Conservation (phyloP, 2,113 vertebrate genomes). For the Litocranius walleri region DNA sequence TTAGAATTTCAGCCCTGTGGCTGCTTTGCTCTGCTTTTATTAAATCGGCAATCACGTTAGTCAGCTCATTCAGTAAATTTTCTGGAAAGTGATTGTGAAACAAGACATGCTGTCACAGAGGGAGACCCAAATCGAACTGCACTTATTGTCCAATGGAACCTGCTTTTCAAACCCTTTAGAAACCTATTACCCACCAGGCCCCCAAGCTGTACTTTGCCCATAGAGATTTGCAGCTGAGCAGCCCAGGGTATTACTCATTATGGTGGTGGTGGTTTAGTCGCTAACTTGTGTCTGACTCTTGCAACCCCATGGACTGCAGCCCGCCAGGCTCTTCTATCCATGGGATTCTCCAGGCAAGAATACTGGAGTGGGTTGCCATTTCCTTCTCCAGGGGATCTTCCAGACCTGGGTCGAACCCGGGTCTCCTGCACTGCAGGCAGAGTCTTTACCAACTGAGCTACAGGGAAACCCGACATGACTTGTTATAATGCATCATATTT, state of each 20-base stretch:
- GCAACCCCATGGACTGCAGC: neutral
- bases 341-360: neutral
- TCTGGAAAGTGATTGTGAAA: neutral
- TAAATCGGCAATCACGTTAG: neutral
- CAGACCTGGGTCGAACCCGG: neutral
- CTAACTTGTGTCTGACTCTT: neutral
- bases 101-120: neutral
- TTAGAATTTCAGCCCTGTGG: neutral
- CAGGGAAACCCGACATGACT: neutral
- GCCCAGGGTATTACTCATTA: slow-evolving; percentile 40
- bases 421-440: neutral
- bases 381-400: neutral
- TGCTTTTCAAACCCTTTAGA: neutral
- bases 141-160: neutral
- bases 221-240: slow-evolving; percentile 26
- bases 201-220: slow-evolving; percentile 29
- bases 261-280: neutral
- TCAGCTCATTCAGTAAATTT: neutral
- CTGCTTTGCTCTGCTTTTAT: neutral
- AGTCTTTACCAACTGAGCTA: neutral
- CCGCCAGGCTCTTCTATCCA: neutral
- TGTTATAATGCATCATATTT: neutral
- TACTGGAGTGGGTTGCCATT: neutral
- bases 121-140: neutral
- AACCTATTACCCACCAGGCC: neutral